Conservation (phyloP, 2,113 vertebrate species). For the Oreochromis tanganicae region DNA sequence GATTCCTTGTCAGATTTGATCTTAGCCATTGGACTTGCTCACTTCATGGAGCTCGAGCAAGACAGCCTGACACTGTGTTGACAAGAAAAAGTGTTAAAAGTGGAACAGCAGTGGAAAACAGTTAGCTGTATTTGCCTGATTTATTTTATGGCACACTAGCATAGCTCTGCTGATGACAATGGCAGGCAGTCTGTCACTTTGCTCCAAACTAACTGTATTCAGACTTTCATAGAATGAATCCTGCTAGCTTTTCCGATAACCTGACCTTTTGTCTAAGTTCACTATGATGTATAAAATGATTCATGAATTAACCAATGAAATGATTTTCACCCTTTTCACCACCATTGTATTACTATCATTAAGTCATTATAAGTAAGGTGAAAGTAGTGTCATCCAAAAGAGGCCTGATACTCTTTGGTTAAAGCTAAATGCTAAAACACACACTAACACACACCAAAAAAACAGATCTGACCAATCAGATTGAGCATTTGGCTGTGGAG, state of each 20-base stretch:
- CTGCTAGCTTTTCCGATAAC: not conserved
- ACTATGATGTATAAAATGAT: not conserved
- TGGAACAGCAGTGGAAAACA: not conserved
- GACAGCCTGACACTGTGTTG: not conserved
- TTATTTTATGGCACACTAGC: not conserved
- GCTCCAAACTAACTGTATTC: not conserved
- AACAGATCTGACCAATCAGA: not conserved
- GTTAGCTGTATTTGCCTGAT: not conserved
- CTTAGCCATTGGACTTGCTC: not conserved
- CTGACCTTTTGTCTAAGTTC: not conserved
- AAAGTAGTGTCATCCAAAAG: not conserved
- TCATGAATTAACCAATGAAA: not conserved
- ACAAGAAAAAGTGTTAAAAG: not conserved
- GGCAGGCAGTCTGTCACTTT: not conserved
- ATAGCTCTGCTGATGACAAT: not conserved
- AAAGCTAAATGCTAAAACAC: not conserved
- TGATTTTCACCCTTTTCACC: not conserved
- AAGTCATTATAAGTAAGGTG: not conserved
- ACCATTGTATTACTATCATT: not conserved
- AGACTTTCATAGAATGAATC: not conserved
- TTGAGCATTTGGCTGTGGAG: not conserved
- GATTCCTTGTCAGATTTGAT: not conserved
- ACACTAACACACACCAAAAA: not conserved
- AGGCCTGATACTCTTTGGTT: not conserved
- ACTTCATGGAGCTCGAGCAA: not conserved